These are phyloP conservation scores for Epizoanthus ramosus DNA, from an alignment of 92 coral and sea anemone species.

Conservation along the genomic window DNA sequence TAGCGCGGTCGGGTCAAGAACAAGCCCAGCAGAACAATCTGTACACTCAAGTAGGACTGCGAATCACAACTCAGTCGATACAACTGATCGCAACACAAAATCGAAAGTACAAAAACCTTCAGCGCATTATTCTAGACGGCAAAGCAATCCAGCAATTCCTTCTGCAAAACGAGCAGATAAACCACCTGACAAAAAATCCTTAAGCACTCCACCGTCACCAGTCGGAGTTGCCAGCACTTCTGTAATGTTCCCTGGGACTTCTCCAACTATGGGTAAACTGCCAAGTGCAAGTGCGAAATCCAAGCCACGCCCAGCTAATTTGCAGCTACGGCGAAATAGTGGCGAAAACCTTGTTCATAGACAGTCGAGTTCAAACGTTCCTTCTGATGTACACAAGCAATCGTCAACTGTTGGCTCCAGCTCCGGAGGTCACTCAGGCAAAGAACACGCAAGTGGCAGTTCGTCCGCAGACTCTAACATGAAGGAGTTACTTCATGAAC, in stretches of 20 bases:
- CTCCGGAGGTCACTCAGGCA: neutral
- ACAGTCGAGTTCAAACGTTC: neutral
- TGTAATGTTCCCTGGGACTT: neutral
- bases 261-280: neutral
- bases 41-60: neutral
- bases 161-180: neutral
- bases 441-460: neutral
- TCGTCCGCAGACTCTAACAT: neutral
- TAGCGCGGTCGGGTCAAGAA: neutral
- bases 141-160: conserved; percentile 10
- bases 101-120: neutral
- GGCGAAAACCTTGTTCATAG: neutral
- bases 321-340: neutral
- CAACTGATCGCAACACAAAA: neutral
- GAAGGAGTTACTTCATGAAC: neutral
- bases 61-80: neutral
- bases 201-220: conserved; percentile 16
- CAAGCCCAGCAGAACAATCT: neutral
- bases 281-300: neutral
- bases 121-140: neutral
- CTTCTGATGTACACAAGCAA: neutral
- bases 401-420: neutral
- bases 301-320: neutral
- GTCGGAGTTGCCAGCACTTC: neutral
- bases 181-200: neutral